A percentile compares a stretch with the other conserved stretches of the same genome.
Conservation (phyloP, 2,888 invertebrate genomes). For the Heliconius charithonia region DNA sequence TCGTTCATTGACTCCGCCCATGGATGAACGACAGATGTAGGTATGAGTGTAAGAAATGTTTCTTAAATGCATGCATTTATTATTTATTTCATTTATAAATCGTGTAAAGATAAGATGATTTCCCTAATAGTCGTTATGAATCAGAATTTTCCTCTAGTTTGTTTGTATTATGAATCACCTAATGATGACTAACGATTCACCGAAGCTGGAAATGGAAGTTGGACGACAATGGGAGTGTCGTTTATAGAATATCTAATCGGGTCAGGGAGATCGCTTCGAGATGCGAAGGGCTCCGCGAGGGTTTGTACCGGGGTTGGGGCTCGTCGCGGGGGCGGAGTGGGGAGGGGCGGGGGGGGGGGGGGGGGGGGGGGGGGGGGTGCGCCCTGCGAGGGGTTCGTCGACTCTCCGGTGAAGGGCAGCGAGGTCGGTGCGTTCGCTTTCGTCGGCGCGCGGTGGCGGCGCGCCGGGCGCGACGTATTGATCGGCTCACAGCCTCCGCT, state of each 20-base stretch:
- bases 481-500: conserved; percentile 64
- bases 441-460: conserved; percentile 64
- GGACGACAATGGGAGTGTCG: conserved; percentile 32
- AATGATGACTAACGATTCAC: conserved; percentile 44
- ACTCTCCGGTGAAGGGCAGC: conserved; percentile 80
- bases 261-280: conserved; percentile 70
- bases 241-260: conserved; percentile 61
- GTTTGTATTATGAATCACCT: conserved; percentile 42
- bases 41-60: neutral
- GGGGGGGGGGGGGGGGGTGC: conserved; percentile 53
- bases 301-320: conserved; percentile 46
- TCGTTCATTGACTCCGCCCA: neutral
- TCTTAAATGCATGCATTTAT: neutral
- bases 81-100: neutral
- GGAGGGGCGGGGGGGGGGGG: conserved; percentile 51
- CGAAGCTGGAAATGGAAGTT: conserved; percentile 38
- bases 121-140: conserved; percentile 43
- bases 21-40: neutral
- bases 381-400: conserved; percentile 70
- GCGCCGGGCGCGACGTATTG: conserved; percentile 74
- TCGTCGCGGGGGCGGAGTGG: conserved; percentile 35
- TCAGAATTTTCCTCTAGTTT: conserved; percentile 27
- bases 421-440: conserved; percentile 80
- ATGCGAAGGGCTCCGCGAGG: conserved; percentile 61
- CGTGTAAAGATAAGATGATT: conserved; percentile 11